Evolutionary conservation across 1,140 invertebrate species (phyloP).

Genomic region (Hyposmocoma kahamanoa): DNA sequence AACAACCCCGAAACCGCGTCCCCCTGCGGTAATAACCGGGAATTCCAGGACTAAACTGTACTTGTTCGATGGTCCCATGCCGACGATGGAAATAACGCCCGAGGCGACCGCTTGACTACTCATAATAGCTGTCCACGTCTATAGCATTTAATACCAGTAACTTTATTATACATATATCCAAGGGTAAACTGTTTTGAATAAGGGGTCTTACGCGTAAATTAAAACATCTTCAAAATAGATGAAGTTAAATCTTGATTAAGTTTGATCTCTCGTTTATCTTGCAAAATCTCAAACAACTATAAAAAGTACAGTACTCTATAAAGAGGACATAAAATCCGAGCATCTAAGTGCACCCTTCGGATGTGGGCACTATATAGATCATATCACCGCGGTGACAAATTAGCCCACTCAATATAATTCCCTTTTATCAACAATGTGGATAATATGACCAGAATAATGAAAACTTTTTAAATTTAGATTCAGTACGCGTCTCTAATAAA

Average conservation of each 20-base stretch:
- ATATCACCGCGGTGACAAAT: constrained; percentile 39
- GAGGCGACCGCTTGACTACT: constrained; percentile 39
- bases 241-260: no score
- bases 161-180: no score
- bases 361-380: constrained; percentile 29
- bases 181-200: no score
- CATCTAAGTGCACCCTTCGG: constrained; percentile 14
- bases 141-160: no score
- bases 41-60: constrained; percentile 55
- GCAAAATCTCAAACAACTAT: background rate
- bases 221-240: no score
- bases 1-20: constrained; percentile 57
- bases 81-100: constrained; percentile 48
- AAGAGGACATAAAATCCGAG: constrained; percentile 21
- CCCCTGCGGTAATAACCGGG: constrained; percentile 63
- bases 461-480: no score
- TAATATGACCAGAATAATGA: constrained; percentile 9
- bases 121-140: background rate
- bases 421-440: constrained; percentile 3
- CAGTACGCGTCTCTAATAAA: no score
- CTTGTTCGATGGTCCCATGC: constrained; percentile 33
- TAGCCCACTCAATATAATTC: constrained; percentile 29
- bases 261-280: no score
- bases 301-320: constrained; percentile 13
- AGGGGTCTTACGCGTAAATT: no score